Conservation (phyloP, 2,888 invertebrate genomes). For the Lottia scabra region DNA sequence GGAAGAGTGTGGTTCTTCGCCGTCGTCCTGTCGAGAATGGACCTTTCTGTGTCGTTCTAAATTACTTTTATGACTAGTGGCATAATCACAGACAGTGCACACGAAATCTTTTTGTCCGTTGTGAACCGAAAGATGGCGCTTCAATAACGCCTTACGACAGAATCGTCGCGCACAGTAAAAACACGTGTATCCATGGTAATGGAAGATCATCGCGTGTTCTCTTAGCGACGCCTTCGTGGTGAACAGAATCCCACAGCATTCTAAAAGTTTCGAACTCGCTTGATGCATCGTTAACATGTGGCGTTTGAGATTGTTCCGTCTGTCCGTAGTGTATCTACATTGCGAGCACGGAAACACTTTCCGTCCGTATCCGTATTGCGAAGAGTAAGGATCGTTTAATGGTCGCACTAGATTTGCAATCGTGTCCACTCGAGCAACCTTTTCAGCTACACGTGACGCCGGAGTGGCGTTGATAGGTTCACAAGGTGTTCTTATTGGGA, state of each 20-base stretch:
- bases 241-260: conserved; percentile 69
- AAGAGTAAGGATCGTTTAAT: conserved; percentile 24
- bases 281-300: conserved; percentile 71
- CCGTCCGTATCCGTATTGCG: conserved; percentile 42
- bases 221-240: conserved; percentile 69
- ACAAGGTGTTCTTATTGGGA: neutral
- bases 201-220: conserved; percentile 68
- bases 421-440: conserved; percentile 10
- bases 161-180: conserved; percentile 68
- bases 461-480: neutral
- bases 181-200: conserved; percentile 70
- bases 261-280: conserved; percentile 61
- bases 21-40: conserved; percentile 58
- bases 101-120: conserved; percentile 70
- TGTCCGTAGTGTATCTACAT: conserved; percentile 68
- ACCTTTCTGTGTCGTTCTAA: conserved; percentile 69
- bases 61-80: conserved; percentile 71
- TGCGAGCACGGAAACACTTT: conserved; percentile 64
- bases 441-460: neutral
- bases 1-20: conserved; percentile 28
- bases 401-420: conserved; percentile 21
- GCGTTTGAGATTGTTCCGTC: conserved; percentile 69
- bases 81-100: conserved; percentile 69
- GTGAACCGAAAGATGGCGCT: conserved; percentile 70
- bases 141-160: conserved; percentile 70